Percentiles rank a stretch among this genome's conserved stretches.
Conservation (phyloP, 2,113 vertebrate genomes). For the Melierax canorus region DNA sequence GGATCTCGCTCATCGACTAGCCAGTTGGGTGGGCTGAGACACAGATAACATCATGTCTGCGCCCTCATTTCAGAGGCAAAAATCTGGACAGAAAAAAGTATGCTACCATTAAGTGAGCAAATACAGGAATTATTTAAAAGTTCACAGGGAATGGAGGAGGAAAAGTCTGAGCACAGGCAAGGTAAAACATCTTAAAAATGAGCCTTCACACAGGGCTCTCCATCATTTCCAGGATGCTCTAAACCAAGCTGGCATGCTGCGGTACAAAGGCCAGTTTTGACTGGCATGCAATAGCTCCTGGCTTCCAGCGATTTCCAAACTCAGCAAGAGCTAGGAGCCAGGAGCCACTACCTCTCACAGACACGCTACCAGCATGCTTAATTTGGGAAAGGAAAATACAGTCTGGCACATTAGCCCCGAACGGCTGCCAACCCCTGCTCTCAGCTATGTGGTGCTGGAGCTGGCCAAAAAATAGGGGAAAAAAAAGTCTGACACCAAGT, state of each 20-base stretch:
- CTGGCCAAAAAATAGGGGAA: background rate
- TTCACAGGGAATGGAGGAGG: background rate
- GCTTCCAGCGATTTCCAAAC: conserved; percentile 29
- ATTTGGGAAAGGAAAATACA: conserved; percentile 60
- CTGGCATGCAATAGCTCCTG: conserved; percentile 4
- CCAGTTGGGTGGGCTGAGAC: background rate
- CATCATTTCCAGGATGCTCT: conserved; percentile 19
- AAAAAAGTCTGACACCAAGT: background rate
- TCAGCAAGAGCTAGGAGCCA: conserved; percentile 27
- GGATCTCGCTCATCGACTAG: background rate
- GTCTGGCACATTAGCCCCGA: conserved; percentile 48
- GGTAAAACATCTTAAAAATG: background rate
- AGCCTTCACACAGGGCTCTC: background rate
- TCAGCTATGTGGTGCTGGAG: background rate
- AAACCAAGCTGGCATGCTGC: background rate
- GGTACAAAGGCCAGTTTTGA: background rate
- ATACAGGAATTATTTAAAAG: background rate
- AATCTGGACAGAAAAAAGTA: background rate
- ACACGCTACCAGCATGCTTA: conserved; percentile 45
- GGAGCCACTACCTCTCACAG: conserved; percentile 32
- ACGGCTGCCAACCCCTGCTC: background rate
- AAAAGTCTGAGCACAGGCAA: background rate
- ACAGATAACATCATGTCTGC: background rate
- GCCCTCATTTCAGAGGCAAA: background rate
- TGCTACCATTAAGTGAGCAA: background rate